Evolutionary conservation across 2,888 invertebrate genomes (phyloP).

Genomic region (Polyommatus icarus): DNA sequence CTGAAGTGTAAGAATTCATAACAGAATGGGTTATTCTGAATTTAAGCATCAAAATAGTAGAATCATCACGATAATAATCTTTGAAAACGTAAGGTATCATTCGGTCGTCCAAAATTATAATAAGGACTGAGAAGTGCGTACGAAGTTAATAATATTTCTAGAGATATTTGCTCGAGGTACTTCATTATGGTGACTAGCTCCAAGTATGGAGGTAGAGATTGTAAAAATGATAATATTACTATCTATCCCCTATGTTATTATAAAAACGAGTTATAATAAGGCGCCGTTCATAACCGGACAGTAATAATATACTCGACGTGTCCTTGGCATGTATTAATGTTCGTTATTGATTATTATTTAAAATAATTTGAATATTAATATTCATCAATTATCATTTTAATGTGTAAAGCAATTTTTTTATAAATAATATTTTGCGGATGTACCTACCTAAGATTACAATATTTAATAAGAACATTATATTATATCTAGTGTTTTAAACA

Average conservation of each 20-base stretch:
- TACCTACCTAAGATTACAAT: not conserved
- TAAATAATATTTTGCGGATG: not conserved
- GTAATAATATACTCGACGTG: not conserved
- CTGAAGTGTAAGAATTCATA: no score
- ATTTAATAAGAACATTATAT: not conserved
- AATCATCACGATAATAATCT: not conserved
- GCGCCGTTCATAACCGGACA: not conserved
- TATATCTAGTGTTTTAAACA: no score
- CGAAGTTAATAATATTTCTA: not conserved
- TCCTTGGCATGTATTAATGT: not conserved
- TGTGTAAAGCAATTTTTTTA: not conserved
- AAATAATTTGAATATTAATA: not conserved
- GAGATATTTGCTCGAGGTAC: not conserved
- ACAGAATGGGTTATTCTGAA: no score
- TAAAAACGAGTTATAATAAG: conserved; percentile 15
- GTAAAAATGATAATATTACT: conserved; percentile 6
- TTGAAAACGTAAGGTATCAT: not conserved
- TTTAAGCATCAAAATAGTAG: no score
- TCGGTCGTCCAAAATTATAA: not conserved
- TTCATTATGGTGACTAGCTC: not conserved
- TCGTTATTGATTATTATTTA: conserved; percentile 6
- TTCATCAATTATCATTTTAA: not conserved
- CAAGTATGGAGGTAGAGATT: conserved; percentile 4
- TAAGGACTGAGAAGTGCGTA: not conserved
- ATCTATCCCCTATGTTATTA: conserved; percentile 8